Percentiles rank a stretch among this genome's conserved stretches.
These are phyloP conservation scores for Serilophus lunatus DNA, from an alignment of 2,113 vertebrate species.

Conservation along the genomic window DNA sequence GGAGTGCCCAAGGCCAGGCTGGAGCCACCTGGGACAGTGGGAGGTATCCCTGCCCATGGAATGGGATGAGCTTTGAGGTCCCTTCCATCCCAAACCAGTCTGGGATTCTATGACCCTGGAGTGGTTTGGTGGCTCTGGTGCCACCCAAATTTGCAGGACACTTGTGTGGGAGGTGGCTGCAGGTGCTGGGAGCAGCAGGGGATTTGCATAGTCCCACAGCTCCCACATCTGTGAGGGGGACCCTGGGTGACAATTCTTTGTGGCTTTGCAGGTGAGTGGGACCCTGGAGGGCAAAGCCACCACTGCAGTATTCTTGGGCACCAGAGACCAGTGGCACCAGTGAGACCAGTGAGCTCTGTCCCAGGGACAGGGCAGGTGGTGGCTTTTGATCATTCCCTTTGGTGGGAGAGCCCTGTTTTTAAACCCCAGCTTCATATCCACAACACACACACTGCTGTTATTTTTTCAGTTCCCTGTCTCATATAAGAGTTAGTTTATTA, in stretches of 20 bases:
- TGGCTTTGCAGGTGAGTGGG: neutral
- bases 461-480: neutral
- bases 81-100: neutral
- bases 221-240: fast-evolving
- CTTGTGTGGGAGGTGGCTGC: neutral
- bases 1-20: too few species aligned
- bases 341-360: neutral
- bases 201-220: neutral
- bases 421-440: neutral
- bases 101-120: neutral
- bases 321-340: neutral
- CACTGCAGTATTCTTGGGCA: fast-evolving
- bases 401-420: neutral
- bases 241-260: neutral
- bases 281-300: neutral
- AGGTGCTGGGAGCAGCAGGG: neutral
- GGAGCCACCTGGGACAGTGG: neutral
- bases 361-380: neutral
- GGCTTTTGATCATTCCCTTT: neutral
- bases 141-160: fast-evolving
- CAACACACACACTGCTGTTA: fast-evolving
- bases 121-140: neutral
- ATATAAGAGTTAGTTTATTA: fast-evolving
- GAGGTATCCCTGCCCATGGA: neutral
- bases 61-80: neutral